These are phyloP conservation scores for Teleiodes luculella DNA, from an alignment of 2,888 invertebrate genomes.

Conservation along the genomic window DNA sequence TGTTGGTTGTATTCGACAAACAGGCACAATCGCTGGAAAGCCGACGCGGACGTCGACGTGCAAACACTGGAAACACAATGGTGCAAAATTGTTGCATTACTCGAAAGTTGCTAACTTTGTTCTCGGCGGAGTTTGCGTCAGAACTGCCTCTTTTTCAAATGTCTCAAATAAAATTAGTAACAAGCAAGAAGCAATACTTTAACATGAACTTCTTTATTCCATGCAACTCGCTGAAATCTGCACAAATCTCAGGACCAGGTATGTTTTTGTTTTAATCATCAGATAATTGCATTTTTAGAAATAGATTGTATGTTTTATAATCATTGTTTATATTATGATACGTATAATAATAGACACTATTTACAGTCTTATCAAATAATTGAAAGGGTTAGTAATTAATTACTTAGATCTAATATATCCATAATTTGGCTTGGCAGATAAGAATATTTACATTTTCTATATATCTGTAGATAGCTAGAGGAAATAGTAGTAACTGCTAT, in stretches of 20 bases:
- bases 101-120: slow-evolving; percentile 41
- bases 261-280: slow-evolving; percentile 31
- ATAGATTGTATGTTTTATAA: background rate
- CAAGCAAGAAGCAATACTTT: background rate
- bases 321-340: slow-evolving; percentile 5
- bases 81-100: slow-evolving; percentile 52
- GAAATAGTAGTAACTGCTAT: slow-evolving; percentile 32
- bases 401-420: slow-evolving; percentile 22
- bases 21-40: slow-evolving; percentile 56
- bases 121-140: slow-evolving; percentile 9
- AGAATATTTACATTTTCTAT: slow-evolving; percentile 27
- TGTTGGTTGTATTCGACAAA: slow-evolving; percentile 41
- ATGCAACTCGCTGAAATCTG: slow-evolving; percentile 37
- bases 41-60: slow-evolving; percentile 38
- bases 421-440: slow-evolving; percentile 36
- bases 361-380: slow-evolving; percentile 17
- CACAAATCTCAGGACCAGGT: slow-evolving; percentile 60
- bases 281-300: background rate
- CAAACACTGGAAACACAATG: slow-evolving; percentile 52
- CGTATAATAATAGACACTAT: slow-evolving; percentile 13
- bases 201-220: slow-evolving; percentile 45
- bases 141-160: background rate
- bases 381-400: slow-evolving; percentile 36
- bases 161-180: background rate
- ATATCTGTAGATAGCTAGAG: slow-evolving; percentile 40